Conservation (phyloP, 1,140 invertebrate genomes). For the Drosophila pectinifera region DNA sequence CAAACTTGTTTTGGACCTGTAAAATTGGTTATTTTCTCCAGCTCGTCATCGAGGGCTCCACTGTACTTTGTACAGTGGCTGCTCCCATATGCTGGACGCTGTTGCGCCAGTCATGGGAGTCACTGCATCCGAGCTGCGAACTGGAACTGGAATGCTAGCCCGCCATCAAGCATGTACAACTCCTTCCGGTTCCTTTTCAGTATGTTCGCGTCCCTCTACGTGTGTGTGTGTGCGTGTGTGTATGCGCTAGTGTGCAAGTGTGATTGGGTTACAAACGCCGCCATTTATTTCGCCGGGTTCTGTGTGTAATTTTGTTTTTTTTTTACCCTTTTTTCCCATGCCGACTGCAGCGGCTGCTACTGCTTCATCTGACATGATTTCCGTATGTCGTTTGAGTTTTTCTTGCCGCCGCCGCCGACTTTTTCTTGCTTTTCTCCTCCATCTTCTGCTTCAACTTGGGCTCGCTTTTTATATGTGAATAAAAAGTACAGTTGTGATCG, state of each 20-base stretch:
- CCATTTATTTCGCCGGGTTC: constrained; percentile 64
- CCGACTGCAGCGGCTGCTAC: constrained; percentile 50
- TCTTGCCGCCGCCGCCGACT: constrained; percentile 43
- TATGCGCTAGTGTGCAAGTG: constrained; percentile 39
- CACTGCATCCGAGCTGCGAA: constrained; percentile 20
- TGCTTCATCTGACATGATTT: constrained; percentile 82
- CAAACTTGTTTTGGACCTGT: no score
- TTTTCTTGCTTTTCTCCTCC: constrained; percentile 51
- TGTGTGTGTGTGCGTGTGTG: constrained; percentile 19
- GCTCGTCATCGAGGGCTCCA: neutral
- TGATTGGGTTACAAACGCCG: constrained; percentile 49
- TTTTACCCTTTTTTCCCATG: constrained; percentile 5
- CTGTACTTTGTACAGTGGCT: constrained; percentile 29
- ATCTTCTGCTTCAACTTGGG: neutral
- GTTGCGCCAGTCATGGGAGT: constrained; percentile 1
- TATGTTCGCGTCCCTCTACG: constrained; percentile 46
- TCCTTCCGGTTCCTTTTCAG: constrained; percentile 74
- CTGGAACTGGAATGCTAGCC: constrained; percentile 30
- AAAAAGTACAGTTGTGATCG: constrained; percentile 12
- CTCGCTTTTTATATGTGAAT: constrained; percentile 23
- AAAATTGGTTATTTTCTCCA: no score
- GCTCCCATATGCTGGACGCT: constrained; percentile 13
- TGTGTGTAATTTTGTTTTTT: constrained; percentile 39
- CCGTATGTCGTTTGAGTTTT: constrained; percentile 79
- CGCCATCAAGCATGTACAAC: constrained; percentile 69